A percentile compares a stretch with the other conserved stretches of the same genome.
These are phyloP conservation scores for Amiota communis DNA, from an alignment of 2,888 invertebrate species.

Conservation along the genomic window DNA sequence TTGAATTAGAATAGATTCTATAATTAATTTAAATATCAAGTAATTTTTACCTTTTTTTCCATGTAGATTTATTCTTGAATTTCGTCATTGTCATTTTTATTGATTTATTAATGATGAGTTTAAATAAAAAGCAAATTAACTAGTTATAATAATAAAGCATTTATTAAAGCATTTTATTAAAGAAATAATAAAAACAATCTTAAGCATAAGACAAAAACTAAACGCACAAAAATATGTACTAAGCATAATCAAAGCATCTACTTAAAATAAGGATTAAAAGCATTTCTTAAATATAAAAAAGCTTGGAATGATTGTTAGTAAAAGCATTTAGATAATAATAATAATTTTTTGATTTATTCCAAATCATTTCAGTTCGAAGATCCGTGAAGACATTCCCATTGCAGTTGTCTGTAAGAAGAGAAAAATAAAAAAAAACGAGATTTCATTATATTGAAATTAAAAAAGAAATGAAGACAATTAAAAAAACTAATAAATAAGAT, in stretches of 20 bases:
- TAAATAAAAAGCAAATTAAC: slow-evolving; percentile 14
- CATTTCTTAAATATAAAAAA: slow-evolving; percentile 47
- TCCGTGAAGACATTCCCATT: background rate
- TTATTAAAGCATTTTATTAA: slow-evolving; percentile 42
- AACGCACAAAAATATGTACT: slow-evolving; percentile 24
- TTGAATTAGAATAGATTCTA: no score
- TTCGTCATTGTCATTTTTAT: background rate
- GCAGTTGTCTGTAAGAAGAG: slow-evolving; percentile 33
- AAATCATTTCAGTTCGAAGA: background rate
- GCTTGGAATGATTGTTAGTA: slow-evolving; percentile 31
- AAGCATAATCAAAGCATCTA: slow-evolving; percentile 35
- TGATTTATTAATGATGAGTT: background rate
- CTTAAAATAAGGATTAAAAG: slow-evolving; percentile 39
- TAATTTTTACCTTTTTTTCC: slow-evolving; percentile 15
- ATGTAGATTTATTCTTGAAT: background rate
- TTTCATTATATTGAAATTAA: background rate
- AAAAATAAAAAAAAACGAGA: slow-evolving; percentile 35
- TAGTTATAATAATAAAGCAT: slow-evolving; percentile 45
- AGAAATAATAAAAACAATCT: slow-evolving; percentile 25
- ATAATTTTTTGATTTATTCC: background rate
- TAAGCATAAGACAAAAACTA: slow-evolving; percentile 42
- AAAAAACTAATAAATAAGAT: no score
- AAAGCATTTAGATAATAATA: slow-evolving; percentile 1
- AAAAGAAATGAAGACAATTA: no score
- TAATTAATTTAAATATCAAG: background rate